A percentile compares a stretch with the other conserved stretches of the same genome.
These are phyloP conservation scores for Meiosimyza platycephala DNA, from an alignment of 2,888 invertebrate species.

Conservation along the genomic window DNA sequence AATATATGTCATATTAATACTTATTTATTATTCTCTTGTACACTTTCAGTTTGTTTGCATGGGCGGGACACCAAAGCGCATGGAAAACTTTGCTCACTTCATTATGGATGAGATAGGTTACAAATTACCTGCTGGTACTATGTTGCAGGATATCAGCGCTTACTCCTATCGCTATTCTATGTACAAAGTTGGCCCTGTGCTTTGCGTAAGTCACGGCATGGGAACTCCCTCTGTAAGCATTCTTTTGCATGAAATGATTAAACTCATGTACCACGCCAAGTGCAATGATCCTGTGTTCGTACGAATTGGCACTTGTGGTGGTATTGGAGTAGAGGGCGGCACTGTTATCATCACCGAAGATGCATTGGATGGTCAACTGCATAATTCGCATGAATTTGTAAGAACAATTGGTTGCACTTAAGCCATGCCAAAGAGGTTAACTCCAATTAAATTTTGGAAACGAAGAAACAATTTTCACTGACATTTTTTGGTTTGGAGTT, in stretches of 20 bases:
- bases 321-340: constrained; percentile 91
- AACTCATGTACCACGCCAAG: constrained; percentile 92
- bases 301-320: constrained; percentile 94
- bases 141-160: constrained; percentile 88
- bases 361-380: constrained; percentile 88
- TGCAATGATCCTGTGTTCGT: constrained; percentile 91
- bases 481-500: no score
- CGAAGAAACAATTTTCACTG: no score
- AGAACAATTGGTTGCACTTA: constrained; percentile 51
- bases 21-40: not conserved
- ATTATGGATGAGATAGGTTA: constrained; percentile 92
- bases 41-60: constrained; percentile 90
- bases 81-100: constrained; percentile 92
- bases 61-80: constrained; percentile 94
- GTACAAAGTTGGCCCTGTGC: constrained; percentile 78
- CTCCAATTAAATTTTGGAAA: no score
- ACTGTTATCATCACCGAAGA: constrained; percentile 94
- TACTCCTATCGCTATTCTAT: constrained; percentile 94
- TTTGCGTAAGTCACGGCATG: constrained; percentile 85
- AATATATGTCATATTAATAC: not conserved
- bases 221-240: constrained; percentile 97
- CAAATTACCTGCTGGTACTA: constrained; percentile 89
- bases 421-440: not conserved
- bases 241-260: constrained; percentile 94
- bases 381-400: constrained; percentile 86